Evolutionary conservation across 2,113 vertebrate genomes (phyloP), one percentile per base, ranked within the genome.

Genomic region (Elaphurus davidianus): DNA sequence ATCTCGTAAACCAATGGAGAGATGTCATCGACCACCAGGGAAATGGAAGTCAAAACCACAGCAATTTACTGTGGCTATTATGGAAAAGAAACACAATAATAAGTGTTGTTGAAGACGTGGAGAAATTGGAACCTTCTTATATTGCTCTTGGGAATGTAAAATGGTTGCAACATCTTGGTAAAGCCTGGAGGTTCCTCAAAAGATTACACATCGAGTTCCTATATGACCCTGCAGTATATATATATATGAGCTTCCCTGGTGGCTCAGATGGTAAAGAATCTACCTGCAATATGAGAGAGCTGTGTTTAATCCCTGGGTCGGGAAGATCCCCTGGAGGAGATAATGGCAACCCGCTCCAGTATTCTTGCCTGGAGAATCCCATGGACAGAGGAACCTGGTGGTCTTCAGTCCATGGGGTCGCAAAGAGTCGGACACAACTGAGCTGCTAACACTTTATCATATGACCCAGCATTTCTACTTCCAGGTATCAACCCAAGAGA

Each of bases 401-500:
- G 71, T 12, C 36, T 76, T 23, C 36, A 76, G 71, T 25, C 23
- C 71, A 76, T 27, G 36, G 36, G 36, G 36, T 76, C 1, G 3
- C 21, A 43, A 76, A 76, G 71, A 43, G 71, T 40, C 0, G 0
- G 71, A 43, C 71, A 14, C 0, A 0, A 7, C 21, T 74, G 36
- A 43, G 71, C 6, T 3, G 25, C 67, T 40, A 74, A 25, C 4
- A 1, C 9, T 36, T 71, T 71, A 36, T 36, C 17, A 0, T 27
- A 1, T 52, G 27, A 45, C 36, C 36, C 43, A 47, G 59, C 90
- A 33, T 6, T 59, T 86, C n/a, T 43, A 23, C 47, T 60, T 8
- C 85, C 76, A 14, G 27, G 5, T 36, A 3, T n/a, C 79, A 89
- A 25, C 54, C 88, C 59, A 36, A 40, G 81, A 59, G 74, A 54